These are phyloP conservation scores for Cantharis rufa DNA, from an alignment of 2,888 invertebrate species.

Conservation along the genomic window DNA sequence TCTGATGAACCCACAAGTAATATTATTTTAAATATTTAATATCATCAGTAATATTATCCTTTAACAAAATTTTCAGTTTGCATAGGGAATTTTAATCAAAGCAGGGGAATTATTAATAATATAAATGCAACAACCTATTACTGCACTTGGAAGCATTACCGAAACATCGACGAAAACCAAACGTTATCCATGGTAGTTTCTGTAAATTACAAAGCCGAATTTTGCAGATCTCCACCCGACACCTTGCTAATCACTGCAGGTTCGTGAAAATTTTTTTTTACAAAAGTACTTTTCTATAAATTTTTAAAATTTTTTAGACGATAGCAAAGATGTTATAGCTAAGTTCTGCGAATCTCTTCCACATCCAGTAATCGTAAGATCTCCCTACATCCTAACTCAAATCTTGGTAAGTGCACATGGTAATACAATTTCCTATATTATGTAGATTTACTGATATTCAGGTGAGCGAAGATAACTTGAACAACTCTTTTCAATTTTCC, in stretches of 20 bases:
- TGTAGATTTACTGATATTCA: conserved; percentile 9
- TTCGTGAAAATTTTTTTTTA: too few species aligned
- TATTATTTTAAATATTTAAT: conserved; percentile 38
- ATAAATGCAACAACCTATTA: conserved; percentile 40
- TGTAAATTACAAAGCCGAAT: not conserved
- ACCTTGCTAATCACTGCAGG: conserved; percentile 11
- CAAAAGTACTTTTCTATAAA: not conserved
- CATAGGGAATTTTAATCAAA: conserved; percentile 54
- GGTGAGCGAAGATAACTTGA: not conserved
- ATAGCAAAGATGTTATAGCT: conserved; percentile 20
- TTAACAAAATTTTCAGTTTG: conserved; percentile 50
- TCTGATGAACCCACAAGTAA: conserved; percentile 67
- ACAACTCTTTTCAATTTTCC: conserved; percentile 53
- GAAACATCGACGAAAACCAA: conserved; percentile 39
- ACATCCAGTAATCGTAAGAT: conserved; percentile 39
- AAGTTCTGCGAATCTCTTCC: conserved; percentile 42
- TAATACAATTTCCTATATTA: too few species aligned
- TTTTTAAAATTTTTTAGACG: conserved; percentile 17
- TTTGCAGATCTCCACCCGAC: conserved; percentile 29
- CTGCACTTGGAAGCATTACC: conserved; percentile 52
- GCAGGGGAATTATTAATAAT: conserved; percentile 53
- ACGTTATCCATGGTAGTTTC: conserved; percentile 46
- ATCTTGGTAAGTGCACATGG: conserved; percentile 40
- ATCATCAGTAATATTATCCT: too few species aligned
- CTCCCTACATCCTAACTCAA: conserved; percentile 41